Evolutionary conservation across 2,888 invertebrate species (phyloP).

Genomic region (Rotaria socialis): DNA sequence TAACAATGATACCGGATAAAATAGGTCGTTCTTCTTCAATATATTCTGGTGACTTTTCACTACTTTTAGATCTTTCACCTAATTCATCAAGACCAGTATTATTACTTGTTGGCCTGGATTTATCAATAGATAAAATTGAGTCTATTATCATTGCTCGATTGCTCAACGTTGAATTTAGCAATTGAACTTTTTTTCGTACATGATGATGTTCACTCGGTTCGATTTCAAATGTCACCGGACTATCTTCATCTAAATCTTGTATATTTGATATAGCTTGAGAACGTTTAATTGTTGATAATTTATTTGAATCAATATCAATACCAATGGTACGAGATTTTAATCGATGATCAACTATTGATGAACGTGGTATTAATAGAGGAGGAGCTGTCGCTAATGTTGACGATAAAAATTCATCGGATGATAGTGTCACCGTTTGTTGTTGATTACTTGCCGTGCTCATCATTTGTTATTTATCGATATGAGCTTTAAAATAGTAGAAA

Average conservation of each 20-base stretch:
- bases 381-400: not conserved
- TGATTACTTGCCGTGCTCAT: not conserved
- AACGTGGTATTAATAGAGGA: not conserved
- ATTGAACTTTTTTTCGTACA: not conserved
- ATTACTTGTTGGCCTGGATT: not conserved
- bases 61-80: not conserved
- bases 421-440: constrained; percentile 5
- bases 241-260: constrained; percentile 44
- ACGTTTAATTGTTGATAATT: constrained; percentile 37
- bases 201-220: constrained; percentile 33
- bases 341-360: not conserved
- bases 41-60: constrained; percentile 35
- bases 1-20: constrained; percentile 35
- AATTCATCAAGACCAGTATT: not conserved
- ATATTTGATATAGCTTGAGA: constrained; percentile 45
- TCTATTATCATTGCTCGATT: not conserved
- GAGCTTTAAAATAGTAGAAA: not conserved
- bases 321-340: not conserved
- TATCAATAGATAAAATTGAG: not conserved
- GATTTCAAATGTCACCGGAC: constrained; percentile 42
- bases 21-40: constrained; percentile 43
- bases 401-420: constrained; percentile 3
- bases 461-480: constrained; percentile 26
- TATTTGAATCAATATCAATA: not conserved
- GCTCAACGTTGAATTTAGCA: not conserved